Evolutionary conservation across 2,888 invertebrate species (phyloP), one percentile per base, ranked within the genome.

Genomic region (Drosophila limbata): DNA sequence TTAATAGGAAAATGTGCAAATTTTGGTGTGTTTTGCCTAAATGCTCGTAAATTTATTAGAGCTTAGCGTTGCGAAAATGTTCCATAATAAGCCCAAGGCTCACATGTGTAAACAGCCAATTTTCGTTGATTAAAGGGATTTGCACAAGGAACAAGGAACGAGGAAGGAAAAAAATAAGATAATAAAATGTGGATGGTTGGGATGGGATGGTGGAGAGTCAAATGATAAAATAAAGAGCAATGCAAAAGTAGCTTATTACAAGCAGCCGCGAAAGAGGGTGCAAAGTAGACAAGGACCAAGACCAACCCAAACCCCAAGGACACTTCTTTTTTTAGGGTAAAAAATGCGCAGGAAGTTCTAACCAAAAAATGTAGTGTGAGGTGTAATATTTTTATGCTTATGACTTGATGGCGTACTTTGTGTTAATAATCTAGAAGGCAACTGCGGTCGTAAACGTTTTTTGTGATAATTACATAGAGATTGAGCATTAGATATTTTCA

Each of bases 401-500:
- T 80, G 84, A 65, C 68, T 71, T 74, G 62, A 72, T 71, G 61
- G 71, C 70, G 66, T 47, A 62, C 77, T 73, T 88, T 82, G 89
- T 81, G 84, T 83, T 88, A 88, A 88, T 88, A 88, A 84, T 82
- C 89, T 78, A 66, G 59, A 75, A 75, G 73, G 70, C 71, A 55
- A 71, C 68, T 79, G 64, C 64, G 53, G 55, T 56, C 52, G 79
- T 84, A 81, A 84, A 77, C 78, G 84, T 40, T 75, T 68, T n/a
- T 52, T 53, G 76, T 79, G 72, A 79, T 90, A 90, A 90, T 90
- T 90, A 81, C 89, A 82, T 85, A 72, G 65, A 87, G 85, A 83
- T 87, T 80, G 67, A 72, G 82, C 75, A 77, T 70, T 53, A 68
- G 69, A 55, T 60, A 40, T 47, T 55, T 65, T 44, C 19, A 21